Evolutionary conservation across 2,797 vertebrate genomes (phyloP), one percentile per base, ranked within the genome.

Genomic region (Ibycter americanus): DNA sequence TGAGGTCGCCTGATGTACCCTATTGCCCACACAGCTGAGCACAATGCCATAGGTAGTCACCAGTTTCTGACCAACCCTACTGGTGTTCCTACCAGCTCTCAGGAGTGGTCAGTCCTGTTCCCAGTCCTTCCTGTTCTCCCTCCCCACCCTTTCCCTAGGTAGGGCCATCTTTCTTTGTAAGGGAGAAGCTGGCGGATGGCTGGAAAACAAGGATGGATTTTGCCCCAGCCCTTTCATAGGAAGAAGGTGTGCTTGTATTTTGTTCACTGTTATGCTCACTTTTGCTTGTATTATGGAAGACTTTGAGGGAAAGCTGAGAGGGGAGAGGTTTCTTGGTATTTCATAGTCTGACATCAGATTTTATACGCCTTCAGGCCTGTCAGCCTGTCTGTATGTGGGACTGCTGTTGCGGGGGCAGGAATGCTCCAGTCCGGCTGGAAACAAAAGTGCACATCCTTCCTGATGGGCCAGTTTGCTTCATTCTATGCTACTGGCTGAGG

Each of bases 1-100:
- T 27, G 34, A 66, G 10, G 21, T 74, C 0, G 0, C 34, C 42
- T 66, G 52, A 18, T 0, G 19, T 17, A 55, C 5, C 4, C 11
- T 44, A 79, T 62, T 25, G 5, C 13, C 26, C 32, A 13, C 9
- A 13, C 6, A 61, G 20, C 29, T 71, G 40, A 70, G 78, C 23
- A 52, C 23, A n/a, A 4, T 11, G 31, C 2, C 19, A 16, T 5
- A 31, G 20, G 52, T 27, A 52, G 47, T 66, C 58, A 32, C 22
- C 22, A 19, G 15, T 32, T 89, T 38, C 51, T 72, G 34, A 46
- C 34, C 74, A 55, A 7, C 11, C 23, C 36, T 46, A 10, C n/a
- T 42, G 27, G 29, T 76, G 16, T 26, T 84, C 22, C 56, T 54
- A 31, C 8, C 8, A 59, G 38, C 68, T 77, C 61, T 55, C n/a